phyloP scores from a whole-genome alignment of 1,140 invertebrate genomes.

The Drosophila navojoa region DNA sequence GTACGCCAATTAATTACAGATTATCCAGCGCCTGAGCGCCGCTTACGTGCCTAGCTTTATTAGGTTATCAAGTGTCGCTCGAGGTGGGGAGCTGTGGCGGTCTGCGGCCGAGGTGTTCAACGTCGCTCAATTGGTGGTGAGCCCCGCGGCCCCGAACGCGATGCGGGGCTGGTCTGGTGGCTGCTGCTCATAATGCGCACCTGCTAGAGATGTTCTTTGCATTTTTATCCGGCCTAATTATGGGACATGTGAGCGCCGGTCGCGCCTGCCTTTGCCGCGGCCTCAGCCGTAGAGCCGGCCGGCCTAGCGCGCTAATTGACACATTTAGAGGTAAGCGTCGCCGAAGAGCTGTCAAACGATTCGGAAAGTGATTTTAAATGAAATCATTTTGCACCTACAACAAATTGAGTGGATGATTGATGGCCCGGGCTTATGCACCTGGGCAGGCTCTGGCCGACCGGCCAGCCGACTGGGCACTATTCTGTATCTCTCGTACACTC shows the following conservation, averaged over 20 bases:
- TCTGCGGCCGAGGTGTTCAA: constrained; percentile 23
- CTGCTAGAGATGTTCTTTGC: background rate
- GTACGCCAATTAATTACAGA: constrained; percentile 76
- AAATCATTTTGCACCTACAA: background rate
- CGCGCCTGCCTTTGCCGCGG: no score
- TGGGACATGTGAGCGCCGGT: background rate
- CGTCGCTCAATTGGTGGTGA: constrained; percentile 38
- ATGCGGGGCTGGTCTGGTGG: background rate
- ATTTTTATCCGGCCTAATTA: constrained; percentile 19
- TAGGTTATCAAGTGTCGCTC: constrained; percentile 51
- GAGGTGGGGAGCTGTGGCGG: background rate
- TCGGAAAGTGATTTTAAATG: background rate
- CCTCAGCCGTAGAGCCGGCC: no score
- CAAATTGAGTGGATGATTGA: constrained; percentile 1
- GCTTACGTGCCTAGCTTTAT: constrained; percentile 44
- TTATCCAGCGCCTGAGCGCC: constrained; percentile 62
- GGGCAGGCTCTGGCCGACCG: background rate
- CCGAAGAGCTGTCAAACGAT: background rate
- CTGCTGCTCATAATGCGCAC: background rate
- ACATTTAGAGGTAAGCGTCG: constrained; percentile 41
- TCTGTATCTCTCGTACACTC: no score
- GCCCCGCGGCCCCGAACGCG: background rate
- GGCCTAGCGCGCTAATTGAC: constrained; percentile 57
- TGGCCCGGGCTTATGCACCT: background rate
- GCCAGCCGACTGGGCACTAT: background rate